Evolutionary conservation across 2,888 invertebrate species (phyloP), one percentile per base, ranked within the genome.

Genomic region (Spilarctia lutea): DNA sequence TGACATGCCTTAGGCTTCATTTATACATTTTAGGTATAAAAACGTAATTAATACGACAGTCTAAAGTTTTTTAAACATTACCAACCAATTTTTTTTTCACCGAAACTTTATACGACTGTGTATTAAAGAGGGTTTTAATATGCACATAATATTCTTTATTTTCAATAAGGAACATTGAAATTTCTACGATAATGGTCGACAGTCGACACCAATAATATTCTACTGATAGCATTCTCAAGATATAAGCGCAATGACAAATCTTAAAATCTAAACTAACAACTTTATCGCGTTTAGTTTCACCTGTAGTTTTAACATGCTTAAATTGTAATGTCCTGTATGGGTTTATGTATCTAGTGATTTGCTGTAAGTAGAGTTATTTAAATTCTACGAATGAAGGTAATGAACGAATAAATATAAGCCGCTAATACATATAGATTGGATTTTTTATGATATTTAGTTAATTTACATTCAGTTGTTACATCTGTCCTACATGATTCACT

Each of bases 31-130:
- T 73, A 75, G 67, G 71, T 80, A 75, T 39, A 79, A 75, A 79
- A 77, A 77, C 74, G 68, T 68, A 78, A 77, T 60, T 78, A 78
- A 77, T 76, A 76, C 68, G 63, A 68, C 77, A 80, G 80, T 81
- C 76, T 74, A 79, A 77, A 35, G 74, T 68, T 27, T 35, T 78
- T 71, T 56, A 48, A 66, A 63, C n/a, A n/a, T n/a, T 73, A 71
- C 65, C 72, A 73, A 71, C 71, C 75, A 75, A 72, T 72, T 75
- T 67, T 76, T 74, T 68, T 66, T 71, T 60, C 79, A 80, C 82
- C 68, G 73, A 77, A 77, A 79, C 77, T 74, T 76, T 80, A 77
- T 74, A 74, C 71, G 69, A 63, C 68, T 76, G 74, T 75, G 73
- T 68, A 75, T 77, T 71, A 48, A 39, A 42, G 27, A 77, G 70